phyloP scores from a whole-genome alignment of 2,888 invertebrate species.

The Liposcelis brunnea region DNA sequence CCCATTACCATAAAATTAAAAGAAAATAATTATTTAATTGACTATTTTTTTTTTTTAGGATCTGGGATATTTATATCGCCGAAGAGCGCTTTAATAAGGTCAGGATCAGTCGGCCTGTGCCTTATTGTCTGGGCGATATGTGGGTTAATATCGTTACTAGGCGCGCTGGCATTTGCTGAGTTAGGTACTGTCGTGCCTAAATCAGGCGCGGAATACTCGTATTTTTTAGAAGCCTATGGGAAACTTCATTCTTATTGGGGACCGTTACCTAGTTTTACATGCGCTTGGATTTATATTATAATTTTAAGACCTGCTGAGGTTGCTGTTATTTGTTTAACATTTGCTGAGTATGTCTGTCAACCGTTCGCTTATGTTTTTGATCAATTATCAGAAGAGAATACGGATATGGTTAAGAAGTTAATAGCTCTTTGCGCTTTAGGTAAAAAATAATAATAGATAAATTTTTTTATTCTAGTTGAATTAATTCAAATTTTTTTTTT shows the following conservation, averaged over 20 bases:
- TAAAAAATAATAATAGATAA: too few relatives aligned
- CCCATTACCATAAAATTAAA: too few relatives aligned
- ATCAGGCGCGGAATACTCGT: slow-evolving; percentile 69
- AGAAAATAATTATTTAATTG: too few relatives aligned
- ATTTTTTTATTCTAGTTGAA: too few relatives aligned
- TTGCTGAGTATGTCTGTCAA: slow-evolving; percentile 54
- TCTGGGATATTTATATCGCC: slow-evolving; percentile 80
- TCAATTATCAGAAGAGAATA: not conserved
- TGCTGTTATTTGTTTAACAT: slow-evolving; percentile 57
- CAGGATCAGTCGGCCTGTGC: slow-evolving; percentile 65
- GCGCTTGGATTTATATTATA: slow-evolving; percentile 60
- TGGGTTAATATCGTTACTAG: slow-evolving; percentile 60
- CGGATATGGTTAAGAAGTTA: too few relatives aligned
- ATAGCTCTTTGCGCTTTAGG: too few relatives aligned
- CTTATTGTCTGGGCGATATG: slow-evolving; percentile 62
- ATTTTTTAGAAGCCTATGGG: slow-evolving; percentile 54
- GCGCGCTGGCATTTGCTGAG: slow-evolving; percentile 65
- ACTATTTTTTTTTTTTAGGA: too few relatives aligned
- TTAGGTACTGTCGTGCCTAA: slow-evolving; percentile 58
- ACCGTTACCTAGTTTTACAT: slow-evolving; percentile 53
- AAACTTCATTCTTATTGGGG: slow-evolving; percentile 51
- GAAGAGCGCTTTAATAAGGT: slow-evolving; percentile 50
- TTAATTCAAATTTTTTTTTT: too few relatives aligned
- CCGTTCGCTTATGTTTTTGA: slow-evolving; percentile 37
- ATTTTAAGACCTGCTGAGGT: slow-evolving; percentile 61